Evolutionary conservation across 2,888 invertebrate genomes (phyloP).

Genomic region (Ischnura elegans): DNA sequence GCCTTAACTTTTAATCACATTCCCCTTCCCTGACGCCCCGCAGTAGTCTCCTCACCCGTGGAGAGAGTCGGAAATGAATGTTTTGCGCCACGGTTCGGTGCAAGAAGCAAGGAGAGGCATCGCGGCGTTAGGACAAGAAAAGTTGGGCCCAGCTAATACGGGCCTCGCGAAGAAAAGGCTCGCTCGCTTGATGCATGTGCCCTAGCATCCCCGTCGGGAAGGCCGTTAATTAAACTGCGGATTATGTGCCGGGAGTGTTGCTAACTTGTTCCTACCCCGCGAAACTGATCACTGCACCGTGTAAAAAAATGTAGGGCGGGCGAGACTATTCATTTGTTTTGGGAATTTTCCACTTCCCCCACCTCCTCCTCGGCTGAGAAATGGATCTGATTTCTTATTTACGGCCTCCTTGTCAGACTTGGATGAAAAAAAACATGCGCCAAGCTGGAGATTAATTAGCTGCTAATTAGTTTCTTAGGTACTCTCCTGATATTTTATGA

Average conservation of each 20-base stretch:
- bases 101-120: background rate
- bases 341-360: background rate
- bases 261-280: background rate
- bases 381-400: background rate
- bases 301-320: background rate
- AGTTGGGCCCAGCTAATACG: background rate
- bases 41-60: background rate
- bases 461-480: background rate
- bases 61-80: background rate
- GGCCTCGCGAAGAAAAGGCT: background rate
- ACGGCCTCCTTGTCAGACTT: background rate
- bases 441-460: background rate
- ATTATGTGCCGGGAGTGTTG: background rate
- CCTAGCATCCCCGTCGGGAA: background rate
- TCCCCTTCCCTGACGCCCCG: background rate
- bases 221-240: constrained; percentile 31
- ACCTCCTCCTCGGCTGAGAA: background rate
- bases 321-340: background rate
- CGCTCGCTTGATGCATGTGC: constrained; percentile 5
- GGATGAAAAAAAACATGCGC: background rate
- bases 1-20: constrained; percentile 17
- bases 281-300: background rate
- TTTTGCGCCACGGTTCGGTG: background rate
- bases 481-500: background rate
- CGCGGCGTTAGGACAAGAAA: background rate